phyloP scores from a whole-genome alignment of 2,888 invertebrate genomes.

The Nymphalis polychloros region DNA sequence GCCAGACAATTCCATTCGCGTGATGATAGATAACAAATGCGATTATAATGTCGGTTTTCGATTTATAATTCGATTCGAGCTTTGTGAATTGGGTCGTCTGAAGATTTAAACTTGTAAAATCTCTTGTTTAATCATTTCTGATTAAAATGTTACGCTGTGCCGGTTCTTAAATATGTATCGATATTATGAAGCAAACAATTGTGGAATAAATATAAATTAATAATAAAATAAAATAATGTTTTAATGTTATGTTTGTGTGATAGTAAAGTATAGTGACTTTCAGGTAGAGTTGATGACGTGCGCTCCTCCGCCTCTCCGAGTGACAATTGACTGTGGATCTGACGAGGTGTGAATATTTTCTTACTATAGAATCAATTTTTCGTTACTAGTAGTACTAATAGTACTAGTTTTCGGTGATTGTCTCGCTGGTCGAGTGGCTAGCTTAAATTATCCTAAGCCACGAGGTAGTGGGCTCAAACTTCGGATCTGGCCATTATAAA shows the following conservation, averaged over 20 bases:
- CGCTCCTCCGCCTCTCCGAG: slow-evolving; percentile 58
- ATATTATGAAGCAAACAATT: background rate
- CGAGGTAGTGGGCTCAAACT: too few species aligned
- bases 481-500: too few species aligned
- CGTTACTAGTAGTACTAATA: background rate
- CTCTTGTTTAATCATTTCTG: too few species aligned
- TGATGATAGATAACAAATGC: background rate
- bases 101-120: too few species aligned
- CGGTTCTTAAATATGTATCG: background rate
- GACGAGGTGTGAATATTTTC: slow-evolving; percentile 55
- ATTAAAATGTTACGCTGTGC: background rate
- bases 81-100: background rate
- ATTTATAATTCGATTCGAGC: too few species aligned
- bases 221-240: background rate
- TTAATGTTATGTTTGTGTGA: slow-evolving; percentile 12
- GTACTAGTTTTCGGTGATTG: too few species aligned
- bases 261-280: slow-evolving; percentile 39
- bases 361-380: background rate
- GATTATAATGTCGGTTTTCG: background rate
- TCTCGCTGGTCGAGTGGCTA: too few species aligned
- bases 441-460: too few species aligned
- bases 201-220: too few species aligned
- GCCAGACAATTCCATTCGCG: background rate
- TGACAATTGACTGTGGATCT: slow-evolving; percentile 67
- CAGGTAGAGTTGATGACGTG: slow-evolving; percentile 34